Evolutionary conservation across 2,797 vertebrate species (phyloP).

Genomic region (Falco peregrinus): DNA sequence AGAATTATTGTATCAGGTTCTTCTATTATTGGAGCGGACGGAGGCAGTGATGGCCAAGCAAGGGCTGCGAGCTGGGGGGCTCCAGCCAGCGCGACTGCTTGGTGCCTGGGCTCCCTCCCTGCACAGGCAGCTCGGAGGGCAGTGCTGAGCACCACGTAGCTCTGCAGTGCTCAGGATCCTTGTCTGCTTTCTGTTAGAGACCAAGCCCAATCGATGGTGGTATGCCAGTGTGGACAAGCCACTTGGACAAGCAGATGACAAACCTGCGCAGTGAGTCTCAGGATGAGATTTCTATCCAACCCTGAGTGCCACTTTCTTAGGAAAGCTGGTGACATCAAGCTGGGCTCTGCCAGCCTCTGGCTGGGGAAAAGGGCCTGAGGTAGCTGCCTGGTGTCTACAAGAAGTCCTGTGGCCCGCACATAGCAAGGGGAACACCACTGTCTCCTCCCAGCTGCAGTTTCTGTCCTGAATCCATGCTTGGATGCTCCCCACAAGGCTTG

Average conservation of each 20-base stretch:
- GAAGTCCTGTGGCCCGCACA: background rate
- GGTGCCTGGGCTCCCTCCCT: background rate
- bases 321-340: background rate
- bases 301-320: background rate
- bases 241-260: background rate
- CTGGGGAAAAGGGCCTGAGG: background rate
- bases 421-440: background rate
- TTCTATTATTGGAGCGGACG: background rate
- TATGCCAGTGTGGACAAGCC: background rate
- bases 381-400: background rate
- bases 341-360: background rate
- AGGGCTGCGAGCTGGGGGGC: background rate
- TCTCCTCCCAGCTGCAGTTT: background rate
- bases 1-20: constrained; percentile 59
- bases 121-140: background rate
- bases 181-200: background rate
- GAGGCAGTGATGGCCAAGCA: background rate
- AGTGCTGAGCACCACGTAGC: background rate
- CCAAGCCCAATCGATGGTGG: rapidly evolving
- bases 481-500: background rate
- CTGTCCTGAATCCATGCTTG: background rate
- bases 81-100: background rate
- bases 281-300: background rate
- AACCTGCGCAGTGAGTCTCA: background rate
- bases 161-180: background rate